Conservation (phyloP, 2,113 vertebrate genomes). For the Nothobranchius furzeri region DNA sequence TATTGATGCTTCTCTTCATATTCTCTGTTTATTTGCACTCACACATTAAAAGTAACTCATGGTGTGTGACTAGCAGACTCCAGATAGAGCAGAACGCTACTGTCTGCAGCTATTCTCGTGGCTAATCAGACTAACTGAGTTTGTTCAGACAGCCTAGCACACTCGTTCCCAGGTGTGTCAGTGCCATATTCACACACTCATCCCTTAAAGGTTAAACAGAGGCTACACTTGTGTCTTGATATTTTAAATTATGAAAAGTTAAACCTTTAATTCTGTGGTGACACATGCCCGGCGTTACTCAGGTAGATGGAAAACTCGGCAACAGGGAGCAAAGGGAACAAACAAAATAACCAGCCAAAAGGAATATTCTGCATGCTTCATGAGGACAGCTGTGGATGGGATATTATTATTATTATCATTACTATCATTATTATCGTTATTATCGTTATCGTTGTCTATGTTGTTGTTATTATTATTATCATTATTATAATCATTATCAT, state of each 20-base stretch:
- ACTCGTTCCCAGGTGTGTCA: background rate
- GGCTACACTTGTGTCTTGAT: background rate
- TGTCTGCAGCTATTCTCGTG: background rate
- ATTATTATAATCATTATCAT: too few species aligned
- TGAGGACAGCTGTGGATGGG: background rate
- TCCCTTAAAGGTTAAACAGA: slow-evolving; percentile 1
- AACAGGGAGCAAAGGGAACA: background rate
- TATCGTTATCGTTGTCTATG: too few species aligned
- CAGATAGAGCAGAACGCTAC: background rate
- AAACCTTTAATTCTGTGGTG: background rate
- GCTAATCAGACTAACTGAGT: background rate
- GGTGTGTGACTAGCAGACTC: background rate
- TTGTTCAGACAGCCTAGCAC: background rate
- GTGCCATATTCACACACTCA: background rate
- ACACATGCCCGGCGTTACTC: background rate
- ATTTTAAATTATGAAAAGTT: background rate
- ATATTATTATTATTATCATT: background rate
- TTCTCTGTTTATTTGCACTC: background rate
- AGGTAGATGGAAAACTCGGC: background rate
- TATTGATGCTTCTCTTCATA: background rate
- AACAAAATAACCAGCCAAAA: background rate
- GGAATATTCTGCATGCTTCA: background rate
- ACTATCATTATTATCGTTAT: too few species aligned
- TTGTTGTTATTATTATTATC: too few species aligned
- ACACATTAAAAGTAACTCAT: background rate